Evolutionary conservation across 2,888 invertebrate genomes (phyloP).

Genomic region (Drepana falcataria): DNA sequence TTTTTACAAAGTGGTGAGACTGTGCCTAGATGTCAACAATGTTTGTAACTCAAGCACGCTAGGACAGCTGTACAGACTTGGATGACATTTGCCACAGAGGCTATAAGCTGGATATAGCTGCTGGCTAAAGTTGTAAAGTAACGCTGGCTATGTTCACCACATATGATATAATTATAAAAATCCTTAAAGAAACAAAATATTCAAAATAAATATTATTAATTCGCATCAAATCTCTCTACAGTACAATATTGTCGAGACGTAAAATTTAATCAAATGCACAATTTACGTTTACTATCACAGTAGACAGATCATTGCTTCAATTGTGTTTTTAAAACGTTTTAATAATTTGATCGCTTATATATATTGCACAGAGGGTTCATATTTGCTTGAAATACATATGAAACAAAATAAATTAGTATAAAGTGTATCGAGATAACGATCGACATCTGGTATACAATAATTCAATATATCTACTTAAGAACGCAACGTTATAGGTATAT

Average conservation of each 20-base stretch:
- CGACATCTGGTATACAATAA: not conserved
- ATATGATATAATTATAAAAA: no score
- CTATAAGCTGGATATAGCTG: no score
- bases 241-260: not conserved
- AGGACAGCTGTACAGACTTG: no score
- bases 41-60: no score
- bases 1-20: no score
- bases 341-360: constrained; percentile 14
- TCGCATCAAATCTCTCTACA: not conserved
- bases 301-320: constrained; percentile 29
- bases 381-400: not conserved
- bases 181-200: no score
- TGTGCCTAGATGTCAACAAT: no score
- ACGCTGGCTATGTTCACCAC: no score
- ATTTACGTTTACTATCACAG: constrained; percentile 4
- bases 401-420: not conserved
- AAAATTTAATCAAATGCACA: not conserved
- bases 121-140: no score
- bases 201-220: no score
- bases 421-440: not conserved
- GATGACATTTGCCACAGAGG: no score
- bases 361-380: constrained; percentile 21
- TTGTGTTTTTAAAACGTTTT: constrained; percentile 13
- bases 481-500: not conserved
- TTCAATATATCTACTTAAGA: not conserved